These are phyloP conservation scores for Bombus cullumanus DNA, from an alignment of 1,140 invertebrate genomes.

Conservation along the genomic window DNA sequence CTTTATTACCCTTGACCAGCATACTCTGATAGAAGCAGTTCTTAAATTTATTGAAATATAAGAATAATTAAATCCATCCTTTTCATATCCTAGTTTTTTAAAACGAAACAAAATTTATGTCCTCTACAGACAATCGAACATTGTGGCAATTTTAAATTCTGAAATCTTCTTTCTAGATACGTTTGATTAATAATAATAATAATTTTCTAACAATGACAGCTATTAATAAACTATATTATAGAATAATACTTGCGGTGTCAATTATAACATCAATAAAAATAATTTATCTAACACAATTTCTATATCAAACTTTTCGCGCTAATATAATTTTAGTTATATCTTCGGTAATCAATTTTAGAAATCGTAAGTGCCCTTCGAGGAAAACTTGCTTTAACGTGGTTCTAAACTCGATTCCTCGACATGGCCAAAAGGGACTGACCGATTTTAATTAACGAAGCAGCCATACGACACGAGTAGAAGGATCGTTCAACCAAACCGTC, in stretches of 20 bases:
- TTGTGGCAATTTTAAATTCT: neutral
- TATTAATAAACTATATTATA: too few species aligned
- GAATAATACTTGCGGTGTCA: neutral
- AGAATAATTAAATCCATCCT: too few species aligned
- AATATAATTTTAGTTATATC: neutral
- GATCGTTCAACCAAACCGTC: neutral
- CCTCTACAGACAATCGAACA: neutral
- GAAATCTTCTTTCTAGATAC: neutral
- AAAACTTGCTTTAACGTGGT: neutral
- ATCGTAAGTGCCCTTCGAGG: neutral
- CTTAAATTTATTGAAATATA: neutral
- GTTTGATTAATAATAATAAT: neutral
- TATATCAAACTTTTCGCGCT: neutral
- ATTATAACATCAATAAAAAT: neutral
- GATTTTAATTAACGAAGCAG: slow-evolving; percentile 7
- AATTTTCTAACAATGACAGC: too few species aligned
- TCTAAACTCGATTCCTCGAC: neutral
- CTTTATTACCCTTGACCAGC: too few species aligned
- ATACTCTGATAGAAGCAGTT: neutral
- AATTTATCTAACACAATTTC: neutral
- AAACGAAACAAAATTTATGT: too few species aligned
- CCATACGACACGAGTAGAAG: neutral
- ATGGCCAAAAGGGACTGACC: neutral
- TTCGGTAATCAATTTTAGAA: neutral
- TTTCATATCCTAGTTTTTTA: too few species aligned